phyloP scores from a whole-genome alignment of 2,888 invertebrate species.

The Agelastica alni region DNA sequence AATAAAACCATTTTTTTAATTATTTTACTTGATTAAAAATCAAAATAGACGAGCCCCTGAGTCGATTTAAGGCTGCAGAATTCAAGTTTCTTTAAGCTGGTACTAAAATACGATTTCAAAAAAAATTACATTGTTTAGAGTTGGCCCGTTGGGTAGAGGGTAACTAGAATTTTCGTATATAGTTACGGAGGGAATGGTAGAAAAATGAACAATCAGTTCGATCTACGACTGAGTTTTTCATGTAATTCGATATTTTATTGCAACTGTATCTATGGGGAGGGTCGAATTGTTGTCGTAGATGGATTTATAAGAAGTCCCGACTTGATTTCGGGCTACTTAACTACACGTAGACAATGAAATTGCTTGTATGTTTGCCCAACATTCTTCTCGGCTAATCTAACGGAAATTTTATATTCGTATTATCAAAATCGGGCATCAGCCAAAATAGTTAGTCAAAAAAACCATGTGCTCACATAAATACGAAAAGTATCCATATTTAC shows the following conservation, averaged over 20 bases:
- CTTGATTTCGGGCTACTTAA: conserved; percentile 36
- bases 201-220: conserved; percentile 27
- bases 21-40: too few relatives aligned
- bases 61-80: too few relatives aligned
- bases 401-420: conserved; percentile 28
- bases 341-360: conserved; percentile 35
- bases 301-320: conserved; percentile 26
- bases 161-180: conserved; percentile 16
- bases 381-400: conserved; percentile 30
- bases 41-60: too few relatives aligned
- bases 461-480: too few relatives aligned
- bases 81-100: too few relatives aligned
- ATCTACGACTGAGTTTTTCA: conserved; percentile 26
- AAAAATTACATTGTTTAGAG: conserved; percentile 2
- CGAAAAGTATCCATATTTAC: too few relatives aligned
- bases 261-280: conserved; percentile 29
- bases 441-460: not conserved
- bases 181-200: conserved; percentile 30
- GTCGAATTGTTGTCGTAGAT: conserved; percentile 28
- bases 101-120: not conserved
- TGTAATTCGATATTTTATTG: conserved; percentile 34
- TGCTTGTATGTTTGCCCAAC: conserved; percentile 26
- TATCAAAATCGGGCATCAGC: conserved; percentile 9
- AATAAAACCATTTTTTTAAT: too few relatives aligned
- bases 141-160: conserved; percentile 3